phyloP scores from a whole-genome alignment of 2,888 invertebrate species.

The Sphaerophoria taeniata region DNA sequence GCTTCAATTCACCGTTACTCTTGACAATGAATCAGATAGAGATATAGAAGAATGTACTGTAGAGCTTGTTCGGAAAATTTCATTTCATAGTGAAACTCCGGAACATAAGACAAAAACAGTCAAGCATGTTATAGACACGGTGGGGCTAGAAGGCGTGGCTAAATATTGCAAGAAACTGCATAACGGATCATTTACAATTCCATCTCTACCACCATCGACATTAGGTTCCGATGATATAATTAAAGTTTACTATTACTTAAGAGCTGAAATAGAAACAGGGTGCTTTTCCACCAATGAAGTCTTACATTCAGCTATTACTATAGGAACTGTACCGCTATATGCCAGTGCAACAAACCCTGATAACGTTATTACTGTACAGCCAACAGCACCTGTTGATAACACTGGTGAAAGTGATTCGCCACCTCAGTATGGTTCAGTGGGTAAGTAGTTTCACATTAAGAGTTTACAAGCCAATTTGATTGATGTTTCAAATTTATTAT shows the following conservation, averaged over 20 bases:
- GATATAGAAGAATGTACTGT: slow-evolving; percentile 68
- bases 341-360: slow-evolving; percentile 76
- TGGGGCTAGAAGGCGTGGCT: slow-evolving; percentile 26
- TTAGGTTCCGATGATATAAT: slow-evolving; percentile 42
- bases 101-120: slow-evolving; percentile 57
- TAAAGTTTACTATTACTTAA: slow-evolving; percentile 39
- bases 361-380: slow-evolving; percentile 72
- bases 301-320: slow-evolving; percentile 62
- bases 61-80: slow-evolving; percentile 67
- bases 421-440: slow-evolving; percentile 77
- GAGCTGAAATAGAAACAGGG: slow-evolving; percentile 58
- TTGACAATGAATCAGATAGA: slow-evolving; percentile 76
- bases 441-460: slow-evolving; percentile 63
- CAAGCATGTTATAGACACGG: slow-evolving; percentile 8
- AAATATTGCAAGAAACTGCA: slow-evolving; percentile 58
- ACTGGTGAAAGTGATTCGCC: slow-evolving; percentile 74
- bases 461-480: neutral
- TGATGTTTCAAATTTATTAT: neutral
- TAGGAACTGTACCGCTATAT: slow-evolving; percentile 78
- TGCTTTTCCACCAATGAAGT: slow-evolving; percentile 50
- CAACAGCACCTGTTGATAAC: slow-evolving; percentile 76
- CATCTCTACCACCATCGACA: slow-evolving; percentile 54
- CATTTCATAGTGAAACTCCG: slow-evolving; percentile 75
- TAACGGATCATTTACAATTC: slow-evolving; percentile 45
- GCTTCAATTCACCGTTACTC: slow-evolving; percentile 73